Base-by-base conservation (phyloP, 2,113 vertebrate genomes). In the Ibidorhyncha struthersii region DNA sequence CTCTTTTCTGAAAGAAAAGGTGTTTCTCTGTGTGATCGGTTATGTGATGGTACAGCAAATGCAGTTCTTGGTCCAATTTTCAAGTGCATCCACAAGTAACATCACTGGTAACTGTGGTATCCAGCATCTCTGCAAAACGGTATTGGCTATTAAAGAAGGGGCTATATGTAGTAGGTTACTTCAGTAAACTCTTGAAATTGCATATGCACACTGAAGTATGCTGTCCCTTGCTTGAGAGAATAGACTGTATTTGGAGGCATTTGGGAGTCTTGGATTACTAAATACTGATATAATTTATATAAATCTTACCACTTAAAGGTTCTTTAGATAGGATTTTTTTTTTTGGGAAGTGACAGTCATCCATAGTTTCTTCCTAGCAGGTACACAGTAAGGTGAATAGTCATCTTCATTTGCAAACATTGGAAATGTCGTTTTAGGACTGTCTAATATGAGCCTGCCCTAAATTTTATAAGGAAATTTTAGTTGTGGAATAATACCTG, bases 341-440 rank as follows among this genome's bases (percentile, higher is more conserved):
- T 36, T 90, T 89, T 61, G 62, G 26, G 29, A 82, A 55, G 58
- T 85, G 72, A 63, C 59, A 87, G 66, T 91, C 55, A 53, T 79
- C 67, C 3, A 2, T 93, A 66, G 72, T 38, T 92, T 52, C 72
- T 83, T 89, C 56, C 49, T 93, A 72, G 70, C 72, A 3, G 38
- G 55, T 83, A 18, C 29, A 72, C 43, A 91, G n/a, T 19, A 62
- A 67, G 25, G 43, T 84, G 69, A 92, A 77, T 73, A 86, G 70
- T 71, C 30, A 38, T 49, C 86, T 94, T 40, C 49, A 61, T 86
- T 92, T 93, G 84, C 61, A 80, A 79, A 61, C 47, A 32, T 76
- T 34, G 56, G 26, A 53, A 65, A 55, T 59, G 49, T 81, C 19
- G 26, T 71, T 61, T 84, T 20, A 18, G 43, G 32, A n/a, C 12